phyloP scores from a whole-genome alignment of 2,113 vertebrate species.

The Jacana jacana region DNA sequence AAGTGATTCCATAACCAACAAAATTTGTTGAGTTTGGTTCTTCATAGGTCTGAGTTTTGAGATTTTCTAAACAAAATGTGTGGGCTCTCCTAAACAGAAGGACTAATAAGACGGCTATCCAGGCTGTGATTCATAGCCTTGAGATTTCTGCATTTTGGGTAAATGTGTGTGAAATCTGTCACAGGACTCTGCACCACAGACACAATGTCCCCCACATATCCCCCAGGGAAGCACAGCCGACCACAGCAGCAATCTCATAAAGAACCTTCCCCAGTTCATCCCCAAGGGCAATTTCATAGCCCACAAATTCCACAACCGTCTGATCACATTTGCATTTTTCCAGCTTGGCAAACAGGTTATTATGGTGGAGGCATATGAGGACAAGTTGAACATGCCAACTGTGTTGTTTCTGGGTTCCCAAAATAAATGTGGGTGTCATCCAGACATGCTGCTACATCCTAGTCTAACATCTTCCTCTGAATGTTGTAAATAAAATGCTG shows the following conservation, averaged over 20 bases:
- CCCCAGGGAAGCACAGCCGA: background rate
- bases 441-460: constrained; percentile 52
- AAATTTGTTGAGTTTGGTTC: background rate
- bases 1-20: background rate
- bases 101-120: background rate
- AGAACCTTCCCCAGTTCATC: constrained; percentile 33
- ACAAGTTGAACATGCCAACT: constrained; percentile 52
- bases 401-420: constrained; percentile 38
- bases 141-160: background rate
- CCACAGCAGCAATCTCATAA: constrained; percentile 7
- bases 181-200: background rate
- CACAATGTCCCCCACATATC: background rate
- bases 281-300: constrained; percentile 49
- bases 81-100: background rate
- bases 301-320: constrained; percentile 51
- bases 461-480: constrained; percentile 41
- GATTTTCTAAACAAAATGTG: background rate
- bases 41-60: background rate
- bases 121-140: background rate
- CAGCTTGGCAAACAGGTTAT: constrained; percentile 66
- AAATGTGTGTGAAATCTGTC: background rate
- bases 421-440: constrained; percentile 64
- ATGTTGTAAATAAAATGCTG: constrained; percentile 56
- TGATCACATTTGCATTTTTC: constrained; percentile 64
- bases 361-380: constrained; percentile 57